Evolutionary conservation across 1,140 invertebrate species (phyloP).

Genomic region (Drosophila jambulina): DNA sequence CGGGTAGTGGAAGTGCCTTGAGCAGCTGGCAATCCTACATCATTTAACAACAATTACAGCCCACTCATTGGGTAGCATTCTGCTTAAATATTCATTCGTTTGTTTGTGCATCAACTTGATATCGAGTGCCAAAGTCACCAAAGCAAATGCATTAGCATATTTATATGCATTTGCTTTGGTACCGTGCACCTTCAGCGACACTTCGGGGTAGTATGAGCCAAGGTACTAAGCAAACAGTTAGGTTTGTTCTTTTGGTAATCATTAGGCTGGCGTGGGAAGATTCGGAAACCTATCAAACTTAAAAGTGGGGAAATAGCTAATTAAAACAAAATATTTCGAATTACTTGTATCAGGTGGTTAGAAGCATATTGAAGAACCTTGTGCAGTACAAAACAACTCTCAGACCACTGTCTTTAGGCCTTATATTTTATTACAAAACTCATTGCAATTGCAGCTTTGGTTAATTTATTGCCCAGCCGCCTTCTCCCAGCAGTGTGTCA

Average conservation of each 20-base stretch:
- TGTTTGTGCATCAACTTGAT: conserved; percentile 32
- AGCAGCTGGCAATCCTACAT: conserved; percentile 45
- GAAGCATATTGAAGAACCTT: background rate
- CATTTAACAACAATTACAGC: conserved; percentile 49
- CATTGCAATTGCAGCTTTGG: conserved; percentile 18
- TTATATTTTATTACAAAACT: conserved; percentile 7
- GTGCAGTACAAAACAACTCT: background rate
- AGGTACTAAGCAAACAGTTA: background rate
- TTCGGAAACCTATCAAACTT: too few species aligned
- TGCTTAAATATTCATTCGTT: conserved; percentile 22
- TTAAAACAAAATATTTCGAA: too few species aligned
- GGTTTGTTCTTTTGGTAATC: too few species aligned
- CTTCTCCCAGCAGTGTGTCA: conserved; percentile 13
- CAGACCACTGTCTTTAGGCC: background rate
- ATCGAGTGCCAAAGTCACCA: conserved; percentile 35
- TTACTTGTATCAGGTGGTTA: background rate
- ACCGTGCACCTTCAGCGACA: background rate
- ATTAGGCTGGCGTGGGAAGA: too few species aligned
- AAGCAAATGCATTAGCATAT: conserved; percentile 37
- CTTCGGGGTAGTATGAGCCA: background rate
- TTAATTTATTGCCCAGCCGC: conserved; percentile 17
- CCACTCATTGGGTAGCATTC: conserved; percentile 35
- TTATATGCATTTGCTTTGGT: background rate
- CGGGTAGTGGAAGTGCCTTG: conserved; percentile 13
- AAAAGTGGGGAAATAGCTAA: too few species aligned